Percentiles rank a stretch among this genome's conserved stretches.
Evolutionary conservation across 2,113 vertebrate genomes (phyloP).

Genomic region (Neolamprologus sp.): DNA sequence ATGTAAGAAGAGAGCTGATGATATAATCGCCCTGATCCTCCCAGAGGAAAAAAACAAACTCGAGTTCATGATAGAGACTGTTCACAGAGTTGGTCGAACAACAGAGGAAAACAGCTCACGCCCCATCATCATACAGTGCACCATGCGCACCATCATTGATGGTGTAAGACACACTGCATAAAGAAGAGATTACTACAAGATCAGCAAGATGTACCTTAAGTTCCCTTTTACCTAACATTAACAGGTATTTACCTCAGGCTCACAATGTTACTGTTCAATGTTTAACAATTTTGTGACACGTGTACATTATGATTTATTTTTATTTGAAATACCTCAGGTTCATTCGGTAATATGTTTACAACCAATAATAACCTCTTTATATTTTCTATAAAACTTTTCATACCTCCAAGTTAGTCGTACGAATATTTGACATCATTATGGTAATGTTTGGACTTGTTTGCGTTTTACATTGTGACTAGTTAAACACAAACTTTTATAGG

Average conservation of each 20-base stretch:
- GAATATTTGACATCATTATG: background rate
- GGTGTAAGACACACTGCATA: background rate
- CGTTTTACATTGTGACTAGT: accelerated
- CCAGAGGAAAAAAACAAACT: background rate
- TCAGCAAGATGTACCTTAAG: background rate
- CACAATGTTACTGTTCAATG: background rate
- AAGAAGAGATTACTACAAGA: background rate
- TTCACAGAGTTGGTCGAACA: background rate
- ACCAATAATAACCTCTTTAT: background rate
- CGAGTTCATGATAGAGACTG: background rate
- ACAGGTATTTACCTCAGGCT: background rate
- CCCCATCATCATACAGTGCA: background rate
- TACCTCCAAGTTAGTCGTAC: background rate
- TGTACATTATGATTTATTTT: background rate
- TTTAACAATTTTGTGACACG: background rate
- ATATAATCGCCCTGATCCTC: background rate
- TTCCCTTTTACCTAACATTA: background rate
- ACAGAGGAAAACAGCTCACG: background rate
- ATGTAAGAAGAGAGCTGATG: background rate
- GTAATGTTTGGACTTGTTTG: background rate
- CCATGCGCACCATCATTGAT: background rate
- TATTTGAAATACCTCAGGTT: background rate
- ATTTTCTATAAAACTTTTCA: background rate
- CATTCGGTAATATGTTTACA: background rate
- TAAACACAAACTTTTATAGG: background rate